phyloP scores from a whole-genome alignment of 2,797 vertebrate genomes.

The Neoniphon sammara region DNA sequence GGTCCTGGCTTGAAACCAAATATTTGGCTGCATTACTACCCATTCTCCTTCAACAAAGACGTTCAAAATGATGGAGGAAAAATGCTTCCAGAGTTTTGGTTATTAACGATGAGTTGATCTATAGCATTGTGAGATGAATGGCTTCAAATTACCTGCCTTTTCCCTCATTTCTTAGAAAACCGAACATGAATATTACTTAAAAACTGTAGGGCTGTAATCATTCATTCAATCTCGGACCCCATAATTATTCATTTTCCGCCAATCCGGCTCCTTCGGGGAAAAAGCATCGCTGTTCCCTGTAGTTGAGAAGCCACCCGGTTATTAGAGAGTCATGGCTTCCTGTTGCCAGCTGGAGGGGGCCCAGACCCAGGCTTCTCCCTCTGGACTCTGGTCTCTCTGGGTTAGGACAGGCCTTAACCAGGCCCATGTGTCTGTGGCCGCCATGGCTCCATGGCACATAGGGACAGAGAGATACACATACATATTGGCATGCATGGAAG shows the following conservation, averaged over 20 bases:
- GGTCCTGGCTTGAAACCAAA: slow-evolving; percentile 29
- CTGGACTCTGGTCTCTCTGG: slow-evolving; percentile 65
- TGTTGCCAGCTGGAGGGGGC: slow-evolving; percentile 78
- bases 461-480: slow-evolving; percentile 16
- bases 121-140: slow-evolving; percentile 38
- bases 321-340: slow-evolving; percentile 78
- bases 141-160: slow-evolving; percentile 16
- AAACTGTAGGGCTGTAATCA: slow-evolving; percentile 78
- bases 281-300: slow-evolving; percentile 73
- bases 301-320: slow-evolving; percentile 81
- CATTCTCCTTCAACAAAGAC: neutral
- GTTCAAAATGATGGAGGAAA: slow-evolving; percentile 15
- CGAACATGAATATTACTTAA: slow-evolving; percentile 76
- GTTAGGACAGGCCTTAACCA: slow-evolving; percentile 57
- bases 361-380: slow-evolving; percentile 73
- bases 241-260: slow-evolving; percentile 84
- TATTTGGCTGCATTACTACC: slow-evolving; percentile 32
- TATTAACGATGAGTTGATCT: slow-evolving; percentile 63
- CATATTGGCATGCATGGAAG: slow-evolving; percentile 17
- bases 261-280: slow-evolving; percentile 75
- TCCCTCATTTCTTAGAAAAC: slow-evolving; percentile 68
- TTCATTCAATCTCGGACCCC: slow-evolving; percentile 78
- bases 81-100: slow-evolving; percentile 22
- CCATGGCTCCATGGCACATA: slow-evolving; percentile 36
- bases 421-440: slow-evolving; percentile 43